Evolutionary conservation across 2,888 invertebrate genomes (phyloP), one percentile per base, ranked within the genome.

Genomic region (Therioaphis trifolii): DNA sequence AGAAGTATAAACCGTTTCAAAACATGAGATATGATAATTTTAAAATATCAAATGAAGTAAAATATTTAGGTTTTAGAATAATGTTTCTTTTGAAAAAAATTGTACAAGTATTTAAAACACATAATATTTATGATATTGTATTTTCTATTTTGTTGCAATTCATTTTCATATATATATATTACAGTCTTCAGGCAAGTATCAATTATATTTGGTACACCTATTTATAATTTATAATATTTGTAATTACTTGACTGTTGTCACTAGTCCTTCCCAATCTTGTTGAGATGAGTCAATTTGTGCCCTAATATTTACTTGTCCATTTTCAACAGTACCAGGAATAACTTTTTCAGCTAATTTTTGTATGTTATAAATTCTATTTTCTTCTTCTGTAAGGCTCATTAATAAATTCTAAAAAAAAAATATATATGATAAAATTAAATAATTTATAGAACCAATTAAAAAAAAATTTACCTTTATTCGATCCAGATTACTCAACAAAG

Each of bases 291-390:
- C 96, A 63, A 96, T 93, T 89, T 96, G 96, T 15, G 94, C 93
- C 85, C 95, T 91, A n/a, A 97, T 94, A 86, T 95, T 94, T 0
- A 93, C 91, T 89, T 96, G 95, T 0, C 96, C 96, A 68, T 91
- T 92, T 87, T 94, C 94, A 52, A 94, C 90, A 0, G 96, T 96
- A 35, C 95, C 95, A 3, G 96, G 95, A 61, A 96, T 92, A 0
- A 98, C 97, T 88, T 95, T 95, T 88, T 96, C 95, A 0, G 96
- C 96, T n/a, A 97, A 88, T 11, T 91, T 90, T 80, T 95, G 92
- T 79, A 97, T 95, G 88, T 93, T 93, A 86, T 93, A 92, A 29
- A 97, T 93, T 84, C 96, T 91, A 5, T 92, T 93, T 87, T 95
- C 94, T 88, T 98, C 98, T 88, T 97, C 97, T 0, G 94, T 93